Percentiles rank a stretch among this genome's conserved stretches.
Conservation (phyloP, 2,113 vertebrate species). For the Morone saxatilis region DNA sequence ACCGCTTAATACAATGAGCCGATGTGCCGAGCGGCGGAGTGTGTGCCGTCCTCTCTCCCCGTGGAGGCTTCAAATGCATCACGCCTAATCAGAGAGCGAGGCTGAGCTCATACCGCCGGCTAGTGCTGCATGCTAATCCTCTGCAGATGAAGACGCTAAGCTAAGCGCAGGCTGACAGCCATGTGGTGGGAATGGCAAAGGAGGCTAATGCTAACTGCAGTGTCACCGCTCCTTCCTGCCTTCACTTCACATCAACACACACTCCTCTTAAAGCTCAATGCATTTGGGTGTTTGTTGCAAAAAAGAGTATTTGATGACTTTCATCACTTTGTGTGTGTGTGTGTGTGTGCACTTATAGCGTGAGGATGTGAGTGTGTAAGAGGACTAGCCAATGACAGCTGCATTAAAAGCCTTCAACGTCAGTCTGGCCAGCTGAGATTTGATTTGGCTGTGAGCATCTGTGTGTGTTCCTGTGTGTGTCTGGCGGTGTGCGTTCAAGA, state of each 20-base stretch:
- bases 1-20: conserved; percentile 69
- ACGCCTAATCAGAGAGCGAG: conserved; percentile 69
- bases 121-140: conserved; percentile 79
- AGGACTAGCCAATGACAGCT: conserved; percentile 48
- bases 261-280: conserved; percentile 31
- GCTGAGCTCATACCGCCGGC: conserved; percentile 58
- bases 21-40: conserved; percentile 58
- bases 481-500: conserved; percentile 2
- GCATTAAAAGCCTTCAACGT: conserved; percentile 54
- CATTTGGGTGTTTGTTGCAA: conserved; percentile 26
- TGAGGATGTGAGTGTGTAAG: not conserved
- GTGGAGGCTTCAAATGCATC: conserved; percentile 76
- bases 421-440: conserved; percentile 60
- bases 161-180: conserved; percentile 75
- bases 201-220: conserved; percentile 72
- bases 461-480: not conserved
- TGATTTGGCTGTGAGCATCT: conserved; percentile 63
- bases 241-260: conserved; percentile 7
- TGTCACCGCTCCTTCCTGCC: conserved; percentile 43
- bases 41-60: conserved; percentile 47
- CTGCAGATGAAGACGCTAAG: conserved; percentile 79
- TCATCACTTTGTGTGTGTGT: not conserved
- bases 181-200: conserved; percentile 38
- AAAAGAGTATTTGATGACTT: conserved; percentile 34
- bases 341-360: not conserved